phyloP scores from a whole-genome alignment of 2,888 invertebrate genomes.

The Cryptus armator region DNA sequence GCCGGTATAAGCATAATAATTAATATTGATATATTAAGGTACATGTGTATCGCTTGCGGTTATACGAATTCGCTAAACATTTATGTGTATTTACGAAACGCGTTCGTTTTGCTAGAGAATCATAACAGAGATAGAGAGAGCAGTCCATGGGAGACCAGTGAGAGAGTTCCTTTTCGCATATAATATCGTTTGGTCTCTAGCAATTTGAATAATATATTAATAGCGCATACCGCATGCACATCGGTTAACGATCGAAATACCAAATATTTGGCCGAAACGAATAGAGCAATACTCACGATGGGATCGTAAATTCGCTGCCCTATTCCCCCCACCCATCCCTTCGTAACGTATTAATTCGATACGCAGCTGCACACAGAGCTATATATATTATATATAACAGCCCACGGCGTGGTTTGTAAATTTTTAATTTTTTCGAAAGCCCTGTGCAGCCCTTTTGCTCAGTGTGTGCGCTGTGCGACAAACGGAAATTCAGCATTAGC shows the following conservation, averaged over 20 bases:
- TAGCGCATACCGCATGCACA: constrained; percentile 51
- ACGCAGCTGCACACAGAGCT: constrained; percentile 57
- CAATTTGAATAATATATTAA: constrained; percentile 67
- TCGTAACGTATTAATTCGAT: constrained; percentile 66
- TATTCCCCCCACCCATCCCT: background rate
- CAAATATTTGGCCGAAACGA: constrained; percentile 50
- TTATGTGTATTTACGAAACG: background rate
- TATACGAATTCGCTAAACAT: constrained; percentile 29
- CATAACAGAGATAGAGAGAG: constrained; percentile 8
- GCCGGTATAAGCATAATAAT: constrained; percentile 4
- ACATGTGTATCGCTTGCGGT: constrained; percentile 23
- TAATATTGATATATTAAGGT: constrained; percentile 31
- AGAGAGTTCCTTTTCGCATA: constrained; percentile 30
- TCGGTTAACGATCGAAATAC: constrained; percentile 27
- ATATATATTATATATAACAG: constrained; percentile 18
- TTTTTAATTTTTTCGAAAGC: constrained; percentile 61
- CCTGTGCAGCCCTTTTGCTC: constrained; percentile 42
- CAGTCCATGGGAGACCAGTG: too few species aligned
- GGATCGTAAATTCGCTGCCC: constrained; percentile 58
- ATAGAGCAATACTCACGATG: constrained; percentile 64
- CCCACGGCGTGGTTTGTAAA: constrained; percentile 48
- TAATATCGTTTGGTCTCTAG: constrained; percentile 48
- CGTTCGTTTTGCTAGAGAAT: constrained; percentile 3
- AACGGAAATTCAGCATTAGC: constrained; percentile 14
- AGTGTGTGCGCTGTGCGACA: constrained; percentile 21